These are phyloP conservation scores for Kuschelorhynchus macadamiae DNA, from an alignment of 2,888 invertebrate species.

Conservation along the genomic window DNA sequence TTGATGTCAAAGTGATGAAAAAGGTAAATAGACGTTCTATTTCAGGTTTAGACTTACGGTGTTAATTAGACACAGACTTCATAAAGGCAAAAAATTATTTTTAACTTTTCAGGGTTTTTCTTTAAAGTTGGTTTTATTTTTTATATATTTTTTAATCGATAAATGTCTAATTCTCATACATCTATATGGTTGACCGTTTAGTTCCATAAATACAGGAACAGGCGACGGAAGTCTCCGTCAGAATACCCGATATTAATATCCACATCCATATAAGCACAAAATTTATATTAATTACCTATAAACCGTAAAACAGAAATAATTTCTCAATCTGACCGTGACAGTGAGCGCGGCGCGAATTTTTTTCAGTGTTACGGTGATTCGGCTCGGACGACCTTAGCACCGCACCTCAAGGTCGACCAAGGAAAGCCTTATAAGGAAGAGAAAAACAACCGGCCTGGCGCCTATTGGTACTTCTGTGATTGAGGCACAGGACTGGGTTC, in stretches of 20 bases:
- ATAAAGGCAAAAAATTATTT: no score
- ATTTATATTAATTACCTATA: constrained; percentile 38
- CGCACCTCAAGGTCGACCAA: constrained; percentile 47
- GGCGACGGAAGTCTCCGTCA: constrained; percentile 24
- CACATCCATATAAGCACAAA: constrained; percentile 33
- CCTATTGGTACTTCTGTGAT: constrained; percentile 25
- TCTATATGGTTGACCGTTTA: no score
- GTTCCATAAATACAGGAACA: no score
- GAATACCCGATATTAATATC: constrained; percentile 1
- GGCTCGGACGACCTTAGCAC: constrained; percentile 39
- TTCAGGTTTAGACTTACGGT: no score
- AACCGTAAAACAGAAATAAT: constrained; percentile 33
- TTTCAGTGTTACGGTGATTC: constrained; percentile 10
- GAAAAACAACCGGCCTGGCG: constrained; percentile 47
- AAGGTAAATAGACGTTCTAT: no score
- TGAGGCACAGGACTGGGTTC: constrained; percentile 22
- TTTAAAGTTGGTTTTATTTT: no score
- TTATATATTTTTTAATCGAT: no score
- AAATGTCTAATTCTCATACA: no score
- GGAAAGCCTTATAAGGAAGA: constrained; percentile 50
- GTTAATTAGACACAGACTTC: no score
- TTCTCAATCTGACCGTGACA: constrained; percentile 42
- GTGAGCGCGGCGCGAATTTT: constrained; percentile 20
- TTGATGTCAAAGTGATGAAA: no score
- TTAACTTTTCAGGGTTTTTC: no score